Base-by-base conservation (phyloP, 1,140 invertebrate species). In the Drosophila equinoxialis region DNA sequence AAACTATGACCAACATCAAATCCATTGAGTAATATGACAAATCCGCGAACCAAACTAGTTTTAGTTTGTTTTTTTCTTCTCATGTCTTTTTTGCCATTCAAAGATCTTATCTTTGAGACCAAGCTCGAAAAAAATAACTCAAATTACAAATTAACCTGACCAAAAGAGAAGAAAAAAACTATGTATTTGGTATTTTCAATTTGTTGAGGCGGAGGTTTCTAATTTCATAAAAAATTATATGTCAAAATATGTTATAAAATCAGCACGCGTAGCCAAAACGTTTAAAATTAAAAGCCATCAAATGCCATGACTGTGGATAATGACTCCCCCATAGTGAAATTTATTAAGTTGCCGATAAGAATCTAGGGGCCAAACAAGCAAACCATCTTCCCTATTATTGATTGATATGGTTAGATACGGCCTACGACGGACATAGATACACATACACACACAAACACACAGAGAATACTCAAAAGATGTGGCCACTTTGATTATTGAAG, bases 251-350 rank as follows among this genome's bases (percentile, higher is more conserved):
- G 79, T 78, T 87, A 79, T 81, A 77, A 87, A 87, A 89, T 89
- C 84, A 84, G 84, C 80, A 84, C 84, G 84, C 84, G 80, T 81
- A 84, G 84, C 84, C 48, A 65, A 89, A 87, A 65, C 76, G 79
- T 86, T 87, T 87, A 87, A 87, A 79, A 74, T 79, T 66, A 71
- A 83, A 87, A 87, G 76, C 66, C 71, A 68, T 39, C 57, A 41
- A 75, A 63, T 71, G 61, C 39, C 35, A 67, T 61, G 65, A 57
- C 59, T 10, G 13, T 6, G 20, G 17, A 6, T 20, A 39, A 26
- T 8, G 51, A 87, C 84, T 80, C 83, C 83, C 83, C 83, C 84
- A 87, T 74, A 81, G 80, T 63, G 84, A 87, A 87, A 87, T 87
- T 87, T 87, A 87, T 87, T 87, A 87, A 74, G 77, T 69, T 58